Percentiles rank a stretch among this genome's conserved stretches.
These are phyloP conservation scores for Pocillopora meandrina DNA, from an alignment of 92 coral and sea anemone genomes.

Conservation along the genomic window DNA sequence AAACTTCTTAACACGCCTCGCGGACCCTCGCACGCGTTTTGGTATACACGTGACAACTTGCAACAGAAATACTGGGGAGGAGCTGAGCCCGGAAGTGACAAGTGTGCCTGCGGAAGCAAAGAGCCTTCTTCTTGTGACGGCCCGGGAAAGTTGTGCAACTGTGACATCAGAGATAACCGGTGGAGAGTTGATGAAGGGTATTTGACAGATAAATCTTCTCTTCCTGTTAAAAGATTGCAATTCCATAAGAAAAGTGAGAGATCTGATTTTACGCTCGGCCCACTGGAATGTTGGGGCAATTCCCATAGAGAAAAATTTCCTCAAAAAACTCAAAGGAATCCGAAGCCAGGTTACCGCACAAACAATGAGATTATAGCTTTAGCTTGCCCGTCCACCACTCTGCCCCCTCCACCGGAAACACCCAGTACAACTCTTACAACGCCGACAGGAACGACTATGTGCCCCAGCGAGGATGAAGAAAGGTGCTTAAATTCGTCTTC, in stretches of 20 bases:
- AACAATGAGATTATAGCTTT: neutral
- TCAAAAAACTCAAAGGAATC: neutral
- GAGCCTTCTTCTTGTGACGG: constrained; percentile 50
- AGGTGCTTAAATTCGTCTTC: neutral
- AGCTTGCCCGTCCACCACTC: constrained; percentile 8
- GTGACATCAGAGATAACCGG: constrained; percentile 68
- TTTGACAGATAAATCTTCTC: constrained; percentile 56
- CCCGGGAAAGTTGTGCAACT: constrained; percentile 73
- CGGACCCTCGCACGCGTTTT: constrained; percentile 64
- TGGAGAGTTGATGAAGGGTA: constrained; percentile 94
- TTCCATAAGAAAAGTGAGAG: constrained; percentile 64
- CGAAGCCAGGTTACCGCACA: neutral
- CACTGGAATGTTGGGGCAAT: constrained; percentile 93
- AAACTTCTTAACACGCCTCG: constrained; percentile 68
- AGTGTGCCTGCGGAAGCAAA: constrained; percentile 82
- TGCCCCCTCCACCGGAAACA: neutral
- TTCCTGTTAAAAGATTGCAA: constrained; percentile 73
- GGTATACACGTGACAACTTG: constrained; percentile 65
- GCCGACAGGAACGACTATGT: neutral
- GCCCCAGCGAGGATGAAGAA: neutral
- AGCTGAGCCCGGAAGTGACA: constrained; percentile 62
- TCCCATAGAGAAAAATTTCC: neutral
- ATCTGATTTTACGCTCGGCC: constrained; percentile 77
- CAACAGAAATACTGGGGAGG: constrained; percentile 91
- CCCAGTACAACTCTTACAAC: neutral